Evolutionary conservation across 2,113 vertebrate species (phyloP), one percentile per base, ranked within the genome.

Genomic region (Ophthalmolycus amberensis): DNA sequence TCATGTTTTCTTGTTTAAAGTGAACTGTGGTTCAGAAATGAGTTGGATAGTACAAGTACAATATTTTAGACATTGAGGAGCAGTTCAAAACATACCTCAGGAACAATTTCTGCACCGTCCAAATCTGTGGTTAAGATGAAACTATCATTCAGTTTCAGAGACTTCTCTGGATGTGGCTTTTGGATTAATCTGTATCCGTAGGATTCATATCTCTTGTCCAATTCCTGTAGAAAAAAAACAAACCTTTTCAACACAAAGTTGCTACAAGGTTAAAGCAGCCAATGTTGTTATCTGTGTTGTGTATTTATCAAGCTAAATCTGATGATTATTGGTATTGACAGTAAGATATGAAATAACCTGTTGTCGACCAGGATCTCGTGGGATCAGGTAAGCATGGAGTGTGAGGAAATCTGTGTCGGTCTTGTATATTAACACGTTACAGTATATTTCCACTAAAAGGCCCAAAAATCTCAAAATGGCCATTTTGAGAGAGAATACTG

Each of bases 361-460:
- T 56, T 71, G 10, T 3, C 87, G 48, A 38, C 14, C 80, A 70
- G 29, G 71, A 76, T 89, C 85, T 16, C 0, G 14, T 38, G 78
- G 79, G 71, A 85, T 63, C 75, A 89, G 34, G 7, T 82, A 89
- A 8, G 87, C 85, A 42, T 86, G 73, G 1, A 86, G 78, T 2
- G 5, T 80, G 44, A 86, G 81, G 66, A 65, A 82, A 1, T 67
- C 0, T 1, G 7, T 73, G 71, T 82, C 50, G 62, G 71, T 4
- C 1, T 62, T 25, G 37, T 77, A 86, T 0, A 89, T 82, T 6
- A 87, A 71, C 18, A 84, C 25, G 0, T 69, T 60, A 60, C 80
- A 86, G 18, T 25, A 14, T 14, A 79, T 59, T 78, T 59, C 58
- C 9, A 75, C 50, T 3, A 2, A 34, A 34, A 34, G 4, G 42